These are phyloP conservation scores for Catharus minimus DNA, from an alignment of 2,113 vertebrate genomes.

Conservation along the genomic window DNA sequence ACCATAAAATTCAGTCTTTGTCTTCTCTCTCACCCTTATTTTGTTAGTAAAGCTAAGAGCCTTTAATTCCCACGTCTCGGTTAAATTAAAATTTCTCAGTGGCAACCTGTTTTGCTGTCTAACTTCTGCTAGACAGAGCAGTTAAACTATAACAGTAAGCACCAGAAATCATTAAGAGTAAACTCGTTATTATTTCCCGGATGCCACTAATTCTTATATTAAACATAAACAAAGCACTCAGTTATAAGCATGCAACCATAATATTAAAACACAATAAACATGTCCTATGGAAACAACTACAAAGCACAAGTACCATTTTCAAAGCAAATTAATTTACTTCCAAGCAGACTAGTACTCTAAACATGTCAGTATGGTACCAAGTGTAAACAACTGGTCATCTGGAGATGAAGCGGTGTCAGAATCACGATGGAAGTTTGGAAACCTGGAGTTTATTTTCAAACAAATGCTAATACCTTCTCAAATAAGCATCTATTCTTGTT, in stretches of 20 bases:
- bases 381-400: neutral
- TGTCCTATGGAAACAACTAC: neutral
- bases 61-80: neutral
- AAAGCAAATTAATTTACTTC: constrained; percentile 2
- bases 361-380: neutral
- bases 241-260: neutral
- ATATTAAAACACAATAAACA: neutral
- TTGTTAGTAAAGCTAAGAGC: constrained; percentile 31
- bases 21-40: neutral
- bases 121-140: neutral
- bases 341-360: neutral
- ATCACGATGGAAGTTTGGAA: neutral
- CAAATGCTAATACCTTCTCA: neutral
- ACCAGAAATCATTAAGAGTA: neutral
- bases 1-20: neutral
- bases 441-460: neutral
- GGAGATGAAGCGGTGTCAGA: neutral
- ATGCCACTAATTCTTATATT: neutral
- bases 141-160: constrained; percentile 1
- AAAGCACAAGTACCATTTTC: neutral
- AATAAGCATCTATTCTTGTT: neutral
- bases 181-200: neutral
- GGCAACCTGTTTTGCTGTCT: neutral
- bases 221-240: neutral
- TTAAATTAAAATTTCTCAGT: constrained; percentile 53